Evolutionary conservation across 1,140 invertebrate genomes (phyloP), one percentile per base, ranked within the genome.

Genomic region (Alviniconcha marisindica): DNA sequence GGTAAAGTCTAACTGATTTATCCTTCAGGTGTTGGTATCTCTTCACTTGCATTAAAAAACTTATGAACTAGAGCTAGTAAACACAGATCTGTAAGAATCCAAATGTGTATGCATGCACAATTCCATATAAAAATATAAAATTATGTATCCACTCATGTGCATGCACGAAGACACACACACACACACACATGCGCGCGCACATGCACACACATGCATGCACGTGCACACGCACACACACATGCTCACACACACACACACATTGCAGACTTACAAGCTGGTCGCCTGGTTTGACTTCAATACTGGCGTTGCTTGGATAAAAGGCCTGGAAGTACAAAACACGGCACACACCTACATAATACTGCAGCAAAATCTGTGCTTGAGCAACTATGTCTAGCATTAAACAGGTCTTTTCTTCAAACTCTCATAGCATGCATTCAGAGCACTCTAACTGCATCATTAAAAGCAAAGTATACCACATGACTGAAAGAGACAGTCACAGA

Each of bases 241-340:
- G 15, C 48, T 15, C 44, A 60, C 48, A 54, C 5, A 56, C 54
- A 56, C 2, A 40, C 15, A 33, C 21, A 48, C 51, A 56, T 38
- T 42, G 48, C 83, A 31, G 48, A 90, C 94, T 93, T 92, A 96
- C 95, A 83, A 99, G 90, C 82, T 94, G 95, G 92, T 99, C 98
- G 5, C 96, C 96, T 78, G 94, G 92, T 31, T 92, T 90, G 12
- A 96, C 93, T n/a, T 90, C 90, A 28, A 95, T 88, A 83, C 88
- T 89, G 88, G 96, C 95, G 33, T 95, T 94, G 1, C 98, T 95
- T 12, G 97, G 96, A 93, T 99, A 99, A 94, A 99, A 99, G 96
- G 99, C 99, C 93, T 95, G 91, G 77, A 91, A 87, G 42, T 86
- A 31, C 88, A 88, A 33, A 14, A 33, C 21, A 36, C 38, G 18